phyloP scores from a whole-genome alignment of 1,140 invertebrate genomes.

The Saccostrea glomerata region DNA sequence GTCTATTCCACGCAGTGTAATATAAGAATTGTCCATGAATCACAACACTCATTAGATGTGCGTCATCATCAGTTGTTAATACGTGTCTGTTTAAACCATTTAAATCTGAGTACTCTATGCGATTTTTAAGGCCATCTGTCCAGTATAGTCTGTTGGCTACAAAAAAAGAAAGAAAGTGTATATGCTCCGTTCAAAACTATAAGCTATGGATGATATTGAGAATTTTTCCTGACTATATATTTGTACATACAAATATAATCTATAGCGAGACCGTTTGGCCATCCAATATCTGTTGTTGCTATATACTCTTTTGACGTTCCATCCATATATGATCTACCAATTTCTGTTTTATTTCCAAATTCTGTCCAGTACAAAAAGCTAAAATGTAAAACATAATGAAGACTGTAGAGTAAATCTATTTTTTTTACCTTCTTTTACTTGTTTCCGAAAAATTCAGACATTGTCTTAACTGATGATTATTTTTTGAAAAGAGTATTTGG shows the following conservation, averaged over 20 bases:
- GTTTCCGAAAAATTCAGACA: too few relatives aligned
- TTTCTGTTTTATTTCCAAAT: background rate
- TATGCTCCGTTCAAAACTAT: too few relatives aligned
- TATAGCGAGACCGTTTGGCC: slow-evolving; percentile 32
- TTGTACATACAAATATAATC: slow-evolving; percentile 17
- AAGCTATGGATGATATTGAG: background rate
- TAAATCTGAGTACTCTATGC: slow-evolving; percentile 10
- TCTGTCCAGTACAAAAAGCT: slow-evolving; percentile 37
- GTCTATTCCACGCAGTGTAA: slow-evolving; percentile 38
- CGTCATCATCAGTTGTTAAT: slow-evolving; percentile 3
- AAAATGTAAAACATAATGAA: background rate
- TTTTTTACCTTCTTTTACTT: too few relatives aligned
- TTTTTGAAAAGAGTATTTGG: too few relatives aligned
- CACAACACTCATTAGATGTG: slow-evolving; percentile 16
- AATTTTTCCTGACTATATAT: too few relatives aligned
- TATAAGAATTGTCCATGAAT: background rate
- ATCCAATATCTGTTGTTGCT: background rate
- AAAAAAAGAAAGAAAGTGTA: background rate
- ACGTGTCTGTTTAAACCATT: background rate
- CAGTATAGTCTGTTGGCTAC: slow-evolving; percentile 26
- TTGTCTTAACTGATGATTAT: too few relatives aligned
- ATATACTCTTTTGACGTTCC: background rate
- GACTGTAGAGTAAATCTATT: too few relatives aligned
- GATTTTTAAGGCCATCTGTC: slow-evolving; percentile 8
- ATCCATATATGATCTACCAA: slow-evolving; percentile 30